Percentiles rank a stretch among this genome's conserved stretches.
Conservation (phyloP, 2,888 invertebrate species). For the Stenoptilia bipunctidactyla region DNA sequence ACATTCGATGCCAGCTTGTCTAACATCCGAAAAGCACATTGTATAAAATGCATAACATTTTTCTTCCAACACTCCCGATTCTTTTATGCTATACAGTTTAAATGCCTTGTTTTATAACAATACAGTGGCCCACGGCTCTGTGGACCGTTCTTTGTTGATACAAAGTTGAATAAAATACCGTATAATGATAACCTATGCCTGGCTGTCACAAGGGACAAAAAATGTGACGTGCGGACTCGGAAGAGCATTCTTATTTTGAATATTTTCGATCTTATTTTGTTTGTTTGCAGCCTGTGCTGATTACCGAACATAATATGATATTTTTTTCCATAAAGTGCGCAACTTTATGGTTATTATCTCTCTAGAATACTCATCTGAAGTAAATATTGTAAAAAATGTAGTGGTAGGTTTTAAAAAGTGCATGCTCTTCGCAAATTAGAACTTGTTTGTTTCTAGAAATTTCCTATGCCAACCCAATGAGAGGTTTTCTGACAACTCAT, state of each 20-base stretch:
- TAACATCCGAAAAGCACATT: constrained; percentile 64
- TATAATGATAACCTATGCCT: constrained; percentile 58
- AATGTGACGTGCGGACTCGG: constrained; percentile 40
- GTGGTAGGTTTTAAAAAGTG: too few relatives aligned
- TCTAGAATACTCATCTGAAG: too few relatives aligned
- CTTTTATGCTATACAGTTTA: constrained; percentile 50
- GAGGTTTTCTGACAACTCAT: too few relatives aligned
- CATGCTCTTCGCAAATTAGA: too few relatives aligned
- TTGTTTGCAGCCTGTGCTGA: neutral
- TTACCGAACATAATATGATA: neutral
- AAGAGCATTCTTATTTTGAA: neutral
- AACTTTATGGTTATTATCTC: too few relatives aligned
- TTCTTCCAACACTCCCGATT: constrained; percentile 52
- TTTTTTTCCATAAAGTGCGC: too few relatives aligned
- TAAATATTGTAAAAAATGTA: too few relatives aligned
- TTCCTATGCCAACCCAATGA: too few relatives aligned
- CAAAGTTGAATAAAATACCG: constrained; percentile 57
- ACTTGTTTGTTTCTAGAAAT: too few relatives aligned
- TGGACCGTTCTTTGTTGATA: constrained; percentile 48
- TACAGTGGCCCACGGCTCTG: constrained; percentile 40
- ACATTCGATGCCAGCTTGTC: constrained; percentile 70
- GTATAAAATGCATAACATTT: constrained; percentile 58
- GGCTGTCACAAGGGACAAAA: constrained; percentile 46
- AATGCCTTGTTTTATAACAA: constrained; percentile 54
- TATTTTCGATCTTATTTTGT: neutral